Evolutionary conservation across 1,140 invertebrate species (phyloP), one percentile per base, ranked within the genome.

Genomic region (Lethrus apterus): DNA sequence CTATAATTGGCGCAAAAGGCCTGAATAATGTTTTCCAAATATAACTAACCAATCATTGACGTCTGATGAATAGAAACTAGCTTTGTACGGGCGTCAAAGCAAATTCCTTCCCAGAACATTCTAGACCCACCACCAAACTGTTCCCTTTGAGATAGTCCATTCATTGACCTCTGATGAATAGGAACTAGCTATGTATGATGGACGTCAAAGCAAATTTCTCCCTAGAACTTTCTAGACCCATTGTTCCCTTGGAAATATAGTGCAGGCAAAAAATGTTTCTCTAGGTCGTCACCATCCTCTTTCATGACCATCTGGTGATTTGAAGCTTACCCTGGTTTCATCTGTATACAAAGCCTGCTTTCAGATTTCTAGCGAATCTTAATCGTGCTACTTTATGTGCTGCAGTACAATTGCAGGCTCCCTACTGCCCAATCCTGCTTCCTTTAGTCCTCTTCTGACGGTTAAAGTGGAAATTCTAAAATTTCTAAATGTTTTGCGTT

Each of bases 1-100:
- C 20, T 9, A 34, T 46, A 45, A 49, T 54, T 5, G 48, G 49
- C 8, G 8, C 53, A 51, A 35, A 52, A 46, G n/a, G n/a, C 3
- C n/a, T 34, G 32, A 34, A 34, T 34, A 34, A 34, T 34, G 32
- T 31, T 31, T 31, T 5, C 3, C 10, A 31, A 14, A n/a, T 31
- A n/a, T 10, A 31, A 31, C 30, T 31, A 3, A 31, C n/a, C 30
- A 31, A 3, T 31, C 10, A 4, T 4, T 31, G 4, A 31, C 30
- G 4, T 31, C n/a, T 31, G 30, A 10, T 31, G 4, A 31, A 31
- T 31, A 31, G 30, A 14, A n/a, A 31, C 4, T n/a, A 31, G 14
- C 30, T 31, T 3, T n/a, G n/a, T n/a, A n/a, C n/a, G n/a, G n/a
- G n/a, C n/a, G n/a, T n/a, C n/a, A n/a, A n/a, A n/a, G n/a, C n/a